phyloP scores from a whole-genome alignment of 2,797 vertebrate species.

The Potorous gilbertii region DNA sequence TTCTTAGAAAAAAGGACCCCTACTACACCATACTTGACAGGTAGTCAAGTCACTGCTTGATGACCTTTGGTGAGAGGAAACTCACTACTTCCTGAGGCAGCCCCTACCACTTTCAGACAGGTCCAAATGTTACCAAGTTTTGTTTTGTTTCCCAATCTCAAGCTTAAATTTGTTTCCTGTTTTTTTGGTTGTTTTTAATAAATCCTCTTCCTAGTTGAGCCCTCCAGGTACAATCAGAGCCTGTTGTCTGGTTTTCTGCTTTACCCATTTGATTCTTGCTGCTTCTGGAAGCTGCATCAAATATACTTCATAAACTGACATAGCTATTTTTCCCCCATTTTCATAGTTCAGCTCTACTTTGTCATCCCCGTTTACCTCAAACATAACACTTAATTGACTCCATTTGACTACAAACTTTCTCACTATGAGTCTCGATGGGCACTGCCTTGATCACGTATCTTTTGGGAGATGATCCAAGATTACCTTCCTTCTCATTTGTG shows the following conservation, averaged over 20 bases:
- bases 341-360: neutral
- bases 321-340: neutral
- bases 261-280: neutral
- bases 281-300: neutral
- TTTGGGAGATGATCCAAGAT: conserved; percentile 31
- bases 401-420: neutral
- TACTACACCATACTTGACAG: neutral
- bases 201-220: neutral
- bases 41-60: neutral
- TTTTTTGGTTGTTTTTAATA: neutral
- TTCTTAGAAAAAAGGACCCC: neutral
- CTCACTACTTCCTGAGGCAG: neutral
- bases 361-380: neutral
- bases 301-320: neutral
- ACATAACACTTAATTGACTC: neutral
- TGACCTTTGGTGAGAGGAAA: neutral
- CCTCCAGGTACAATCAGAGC: neutral
- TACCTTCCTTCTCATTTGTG: conserved; percentile 45
- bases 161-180: neutral
- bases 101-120: neutral
- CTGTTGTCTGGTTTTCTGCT: neutral
- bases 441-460: neutral
- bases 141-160: neutral
- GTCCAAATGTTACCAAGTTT: neutral
- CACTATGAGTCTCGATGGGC: neutral